Evolutionary conservation across 2,888 invertebrate species (phyloP), one percentile per base, ranked within the genome.

Genomic region (Nudaria mundana): DNA sequence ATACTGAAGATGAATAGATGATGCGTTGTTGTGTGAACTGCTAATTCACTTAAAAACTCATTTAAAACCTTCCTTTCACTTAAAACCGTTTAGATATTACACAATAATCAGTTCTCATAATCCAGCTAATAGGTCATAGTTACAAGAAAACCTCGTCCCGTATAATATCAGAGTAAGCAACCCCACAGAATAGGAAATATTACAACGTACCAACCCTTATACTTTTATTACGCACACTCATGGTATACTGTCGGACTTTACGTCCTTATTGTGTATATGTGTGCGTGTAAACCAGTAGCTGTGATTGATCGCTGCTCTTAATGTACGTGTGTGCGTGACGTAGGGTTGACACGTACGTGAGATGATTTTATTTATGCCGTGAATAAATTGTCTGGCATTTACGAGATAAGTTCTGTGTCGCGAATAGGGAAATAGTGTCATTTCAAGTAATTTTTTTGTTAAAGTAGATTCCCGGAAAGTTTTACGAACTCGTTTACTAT

Each of bases 231-330:
- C 59, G n/a, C 54, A 51, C 58, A 64, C 66, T 61, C 48, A 57
- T 55, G 49, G 51, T 29, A 26, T 51, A 49, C 54, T 56, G 58
- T 52, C 35, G 40, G 44, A 34, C n/a, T 30, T 5, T 24, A n/a
- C 28, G 26, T 14, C 18, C 24, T 3, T 37, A 37, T n/a, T 51
- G 51, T 35, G 42, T 13, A 37, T 30, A 2, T 32, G 43, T 52
- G 53, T 51, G 56, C 43, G 56, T 48, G 56, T 37, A 29, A 35
- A 51, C 33, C 36, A 41, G 43, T 34, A 48, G 42, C 55, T 45
- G 60, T 70, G 71, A 74, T 71, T 69, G 73, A 67, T 74, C 60
- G 58, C 49, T 37, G 53, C 49, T 45, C 48, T 52, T 44, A 48
- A 40, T 39, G 44, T 30, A 42, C 29, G 13, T 56, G 61, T 65